phyloP scores from a whole-genome alignment of 2,888 invertebrate species.

The Drosophila affinis region DNA sequence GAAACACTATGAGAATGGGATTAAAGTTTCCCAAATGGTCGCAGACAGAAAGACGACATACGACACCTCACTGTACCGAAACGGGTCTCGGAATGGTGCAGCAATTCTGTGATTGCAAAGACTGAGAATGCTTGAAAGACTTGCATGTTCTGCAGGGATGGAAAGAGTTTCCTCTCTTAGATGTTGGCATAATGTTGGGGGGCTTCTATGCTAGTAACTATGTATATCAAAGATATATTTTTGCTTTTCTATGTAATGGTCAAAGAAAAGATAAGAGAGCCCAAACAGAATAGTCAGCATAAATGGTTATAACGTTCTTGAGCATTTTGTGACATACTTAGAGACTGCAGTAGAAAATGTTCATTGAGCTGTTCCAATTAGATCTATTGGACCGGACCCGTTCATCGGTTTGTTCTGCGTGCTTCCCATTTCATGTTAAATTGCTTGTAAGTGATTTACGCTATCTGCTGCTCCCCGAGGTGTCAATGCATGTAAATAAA shows the following conservation, averaged over 20 bases:
- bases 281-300: too few relatives aligned
- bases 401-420: not conserved
- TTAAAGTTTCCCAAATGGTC: not conserved
- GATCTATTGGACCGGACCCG: not conserved
- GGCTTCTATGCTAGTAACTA: too few relatives aligned
- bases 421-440: conserved; percentile 7
- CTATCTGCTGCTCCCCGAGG: conserved; percentile 14
- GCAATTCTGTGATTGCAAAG: too few relatives aligned
- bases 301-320: not conserved
- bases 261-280: too few relatives aligned
- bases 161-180: too few relatives aligned
- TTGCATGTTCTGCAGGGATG: too few relatives aligned
- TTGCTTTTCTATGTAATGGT: too few relatives aligned
- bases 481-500: conserved; percentile 5
- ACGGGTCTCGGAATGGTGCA: too few relatives aligned
- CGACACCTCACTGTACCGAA: not conserved
- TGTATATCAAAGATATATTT: too few relatives aligned
- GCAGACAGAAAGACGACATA: not conserved
- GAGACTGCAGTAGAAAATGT: not conserved
- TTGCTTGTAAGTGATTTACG: conserved; percentile 27
- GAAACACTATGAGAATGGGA: not conserved
- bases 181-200: too few relatives aligned
- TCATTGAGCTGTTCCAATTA: not conserved
- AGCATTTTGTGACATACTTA: not conserved
- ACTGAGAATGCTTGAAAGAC: too few relatives aligned